Evolutionary conservation across 1,140 invertebrate species (phyloP).

Genomic region (Leguminivora glycinivorella): DNA sequence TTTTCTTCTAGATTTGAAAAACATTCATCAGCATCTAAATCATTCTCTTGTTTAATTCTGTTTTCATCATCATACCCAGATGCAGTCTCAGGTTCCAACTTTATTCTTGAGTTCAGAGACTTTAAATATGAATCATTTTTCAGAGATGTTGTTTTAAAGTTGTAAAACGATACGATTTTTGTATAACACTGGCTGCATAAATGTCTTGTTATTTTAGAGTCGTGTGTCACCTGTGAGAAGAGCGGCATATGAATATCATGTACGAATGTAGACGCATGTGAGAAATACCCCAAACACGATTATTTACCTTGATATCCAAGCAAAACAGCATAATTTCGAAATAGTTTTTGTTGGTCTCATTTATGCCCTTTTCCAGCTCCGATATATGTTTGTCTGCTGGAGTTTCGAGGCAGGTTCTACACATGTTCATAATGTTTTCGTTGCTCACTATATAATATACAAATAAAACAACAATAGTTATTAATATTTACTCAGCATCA

Average conservation of each 20-base stretch:
- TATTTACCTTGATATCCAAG: conserved; percentile 55
- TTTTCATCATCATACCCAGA: neutral
- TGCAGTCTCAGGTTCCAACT: neutral
- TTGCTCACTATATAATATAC: neutral
- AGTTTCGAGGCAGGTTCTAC: conserved; percentile 50
- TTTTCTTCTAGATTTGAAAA: conserved; percentile 36
- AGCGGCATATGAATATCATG: conserved; percentile 50
- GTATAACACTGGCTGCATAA: conserved; percentile 55
- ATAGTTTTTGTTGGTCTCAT: conserved; percentile 43
- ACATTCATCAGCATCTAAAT: conserved; percentile 20
- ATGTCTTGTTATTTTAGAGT: conserved; percentile 47
- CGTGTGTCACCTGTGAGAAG: conserved; percentile 47
- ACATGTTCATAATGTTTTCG: conserved; percentile 40
- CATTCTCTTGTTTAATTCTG: conserved; percentile 35
- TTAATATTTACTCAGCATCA: too few relatives aligned
- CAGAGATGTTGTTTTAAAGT: conserved; percentile 55
- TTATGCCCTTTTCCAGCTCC: conserved; percentile 41
- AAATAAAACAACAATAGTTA: too few relatives aligned
- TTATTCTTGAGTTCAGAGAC: conserved; percentile 16
- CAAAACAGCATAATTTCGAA: conserved; percentile 58
- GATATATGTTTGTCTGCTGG: conserved; percentile 47
- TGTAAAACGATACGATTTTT: conserved; percentile 56
- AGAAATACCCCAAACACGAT: conserved; percentile 30
- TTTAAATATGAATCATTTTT: conserved; percentile 55
- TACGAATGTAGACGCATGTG: conserved; percentile 51